A percentile compares a stretch with the other conserved stretches of the same genome.
Evolutionary conservation across 2,797 vertebrate genomes (phyloP).

Genomic region (Sciurus carolinensis): DNA sequence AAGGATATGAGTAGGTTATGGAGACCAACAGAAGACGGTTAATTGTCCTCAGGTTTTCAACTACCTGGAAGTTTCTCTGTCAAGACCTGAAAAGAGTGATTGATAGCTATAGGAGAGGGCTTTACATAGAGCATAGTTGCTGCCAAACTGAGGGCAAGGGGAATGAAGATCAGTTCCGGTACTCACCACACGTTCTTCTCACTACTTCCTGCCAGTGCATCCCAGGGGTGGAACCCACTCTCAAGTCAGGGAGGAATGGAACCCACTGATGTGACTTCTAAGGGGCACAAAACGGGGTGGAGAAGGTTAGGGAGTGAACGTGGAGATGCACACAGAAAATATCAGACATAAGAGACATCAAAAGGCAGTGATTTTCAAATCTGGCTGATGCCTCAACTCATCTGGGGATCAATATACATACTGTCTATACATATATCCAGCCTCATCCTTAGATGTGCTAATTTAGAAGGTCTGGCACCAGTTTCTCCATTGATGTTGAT

Average conservation of each 20-base stretch:
- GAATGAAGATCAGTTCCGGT: neutral
- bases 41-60: neutral
- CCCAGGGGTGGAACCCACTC: rapidly evolving
- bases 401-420: neutral
- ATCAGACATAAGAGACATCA: no score
- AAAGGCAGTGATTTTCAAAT: neutral
- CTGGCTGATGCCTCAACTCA: neutral
- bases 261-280: rapidly evolving
- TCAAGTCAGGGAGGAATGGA: neutral
- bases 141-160: no score
- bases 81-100: neutral
- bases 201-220: neutral
- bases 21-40: neutral
- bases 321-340: neutral
- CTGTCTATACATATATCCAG: neutral
- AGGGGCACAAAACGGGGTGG: no score
- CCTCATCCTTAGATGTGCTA: neutral
- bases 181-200: neutral
- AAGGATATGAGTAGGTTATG: neutral
- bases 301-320: rapidly evolving
- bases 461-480: neutral
- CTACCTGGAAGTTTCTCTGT: neutral
- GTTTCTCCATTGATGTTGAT: neutral
- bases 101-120: neutral
- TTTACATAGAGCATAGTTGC: rapidly evolving